Evolutionary conservation across 1,140 invertebrate species (phyloP).

Genomic region (Nasonia giraulti): DNA sequence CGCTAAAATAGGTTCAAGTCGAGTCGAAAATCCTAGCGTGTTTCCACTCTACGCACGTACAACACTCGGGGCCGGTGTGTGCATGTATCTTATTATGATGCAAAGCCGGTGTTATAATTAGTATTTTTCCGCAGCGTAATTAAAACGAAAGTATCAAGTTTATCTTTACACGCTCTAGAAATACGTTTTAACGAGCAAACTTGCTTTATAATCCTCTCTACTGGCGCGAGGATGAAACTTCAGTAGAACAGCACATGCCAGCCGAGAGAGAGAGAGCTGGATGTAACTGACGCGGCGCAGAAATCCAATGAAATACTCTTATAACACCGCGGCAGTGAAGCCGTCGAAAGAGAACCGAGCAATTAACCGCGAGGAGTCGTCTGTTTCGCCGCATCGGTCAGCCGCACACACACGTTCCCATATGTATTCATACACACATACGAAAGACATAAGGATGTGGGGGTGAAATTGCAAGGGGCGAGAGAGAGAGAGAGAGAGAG

Average conservation of each 20-base stretch:
- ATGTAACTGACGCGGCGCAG: background rate
- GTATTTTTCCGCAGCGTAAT: background rate
- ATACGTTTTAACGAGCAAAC: constrained; percentile 7
- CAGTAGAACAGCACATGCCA: too few relatives aligned
- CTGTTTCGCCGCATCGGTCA: background rate
- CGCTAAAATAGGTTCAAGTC: too few relatives aligned
- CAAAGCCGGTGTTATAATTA: background rate
- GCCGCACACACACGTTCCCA: background rate
- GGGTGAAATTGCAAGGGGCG: background rate
- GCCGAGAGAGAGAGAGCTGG: too few relatives aligned
- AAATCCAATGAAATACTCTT: constrained; percentile 5
- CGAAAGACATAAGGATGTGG: too few relatives aligned
- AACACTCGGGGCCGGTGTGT: too few relatives aligned
- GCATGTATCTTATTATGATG: background rate
- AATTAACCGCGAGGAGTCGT: background rate
- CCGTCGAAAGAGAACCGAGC: background rate
- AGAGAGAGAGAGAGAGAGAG: constrained; percentile 5
- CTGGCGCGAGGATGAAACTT: too few relatives aligned
- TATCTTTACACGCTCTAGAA: background rate
- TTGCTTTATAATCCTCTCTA: background rate
- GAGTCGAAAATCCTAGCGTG: too few relatives aligned
- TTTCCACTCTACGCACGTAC: too few relatives aligned
- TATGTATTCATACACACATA: background rate
- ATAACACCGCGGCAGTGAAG: background rate
- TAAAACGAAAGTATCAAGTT: too few relatives aligned